phyloP scores from a whole-genome alignment of 2,888 invertebrate species.

The Parthenolecanium corni region DNA sequence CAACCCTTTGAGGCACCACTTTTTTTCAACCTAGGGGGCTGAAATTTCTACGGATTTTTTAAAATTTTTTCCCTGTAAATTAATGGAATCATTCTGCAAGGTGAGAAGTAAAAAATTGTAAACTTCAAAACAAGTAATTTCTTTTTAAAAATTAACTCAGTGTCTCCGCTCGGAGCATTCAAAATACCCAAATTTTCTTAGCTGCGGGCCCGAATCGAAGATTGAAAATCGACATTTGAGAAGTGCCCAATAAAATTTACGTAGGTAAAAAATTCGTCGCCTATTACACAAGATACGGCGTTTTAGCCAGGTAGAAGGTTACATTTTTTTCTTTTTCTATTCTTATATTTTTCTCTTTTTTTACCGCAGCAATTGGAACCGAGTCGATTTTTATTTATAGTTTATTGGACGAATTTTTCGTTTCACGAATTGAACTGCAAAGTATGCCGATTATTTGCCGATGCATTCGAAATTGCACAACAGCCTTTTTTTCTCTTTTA shows the following conservation, averaged over 20 bases:
- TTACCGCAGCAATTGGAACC: constrained; percentile 19
- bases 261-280: not conserved
- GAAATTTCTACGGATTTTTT: no score
- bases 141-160: no score
- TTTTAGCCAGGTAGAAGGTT: constrained; percentile 4
- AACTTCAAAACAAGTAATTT: no score
- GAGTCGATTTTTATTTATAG: constrained; percentile 27
- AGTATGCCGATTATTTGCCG: constrained; percentile 26
- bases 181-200: no score
- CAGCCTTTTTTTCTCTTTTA: constrained; percentile 9
- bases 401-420: constrained; percentile 20
- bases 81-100: no score
- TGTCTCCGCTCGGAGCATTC: no score
- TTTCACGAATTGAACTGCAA: constrained; percentile 23
- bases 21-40: no score
- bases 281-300: constrained; percentile 13
- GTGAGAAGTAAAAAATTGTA: no score
- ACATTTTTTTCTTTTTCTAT: constrained; percentile 3
- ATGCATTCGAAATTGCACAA: constrained; percentile 24
- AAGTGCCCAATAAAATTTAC: not conserved
- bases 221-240: not conserved
- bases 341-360: not conserved
- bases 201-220: no score
- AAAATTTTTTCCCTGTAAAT: no score
- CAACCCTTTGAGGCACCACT: no score